These are phyloP conservation scores for Scaptomyza parva DNA, from an alignment of 2,888 invertebrate genomes.

Conservation along the genomic window DNA sequence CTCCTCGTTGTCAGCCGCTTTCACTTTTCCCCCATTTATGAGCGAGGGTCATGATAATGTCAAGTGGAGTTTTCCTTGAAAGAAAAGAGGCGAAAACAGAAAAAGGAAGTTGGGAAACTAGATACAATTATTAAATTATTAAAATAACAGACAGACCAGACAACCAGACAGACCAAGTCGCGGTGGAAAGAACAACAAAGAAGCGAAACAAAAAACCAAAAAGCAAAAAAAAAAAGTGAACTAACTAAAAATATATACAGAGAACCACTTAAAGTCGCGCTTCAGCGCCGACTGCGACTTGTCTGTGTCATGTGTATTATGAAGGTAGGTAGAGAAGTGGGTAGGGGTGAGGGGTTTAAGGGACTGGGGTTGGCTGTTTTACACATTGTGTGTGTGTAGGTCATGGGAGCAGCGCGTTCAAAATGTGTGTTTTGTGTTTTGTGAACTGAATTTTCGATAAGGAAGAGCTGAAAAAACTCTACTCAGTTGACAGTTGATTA, in stretches of 20 bases:
- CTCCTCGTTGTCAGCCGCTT: conserved; percentile 51
- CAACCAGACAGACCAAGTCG: conserved; percentile 14
- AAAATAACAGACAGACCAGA: conserved; percentile 68
- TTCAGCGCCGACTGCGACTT: conserved; percentile 51
- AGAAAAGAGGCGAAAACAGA: conserved; percentile 5
- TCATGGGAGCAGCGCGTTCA: conserved; percentile 47
- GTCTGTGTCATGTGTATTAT: conserved; percentile 9
- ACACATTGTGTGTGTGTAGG: conserved; percentile 20
- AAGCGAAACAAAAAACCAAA: conserved; percentile 11
- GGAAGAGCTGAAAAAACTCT: conserved; percentile 2
- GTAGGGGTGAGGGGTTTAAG: neutral
- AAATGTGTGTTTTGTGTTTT: no score
- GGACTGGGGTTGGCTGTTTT: neutral
- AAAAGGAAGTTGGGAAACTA: conserved; percentile 67
- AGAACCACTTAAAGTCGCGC: conserved; percentile 70
- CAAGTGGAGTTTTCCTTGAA: conserved; percentile 76
- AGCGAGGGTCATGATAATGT: conserved; percentile 60
- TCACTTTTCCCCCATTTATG: conserved; percentile 66
- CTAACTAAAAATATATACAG: conserved; percentile 13
- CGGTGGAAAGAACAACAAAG: conserved; percentile 39
- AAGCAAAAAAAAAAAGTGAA: neutral
- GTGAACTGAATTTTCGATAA: conserved; percentile 54
- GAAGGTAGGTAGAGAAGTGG: neutral
- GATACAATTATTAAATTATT: conserved; percentile 80
- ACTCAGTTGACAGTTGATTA: conserved; percentile 11